Conservation (phyloP, 2,113 vertebrate genomes). For the Porphyrio hochstetteri region DNA sequence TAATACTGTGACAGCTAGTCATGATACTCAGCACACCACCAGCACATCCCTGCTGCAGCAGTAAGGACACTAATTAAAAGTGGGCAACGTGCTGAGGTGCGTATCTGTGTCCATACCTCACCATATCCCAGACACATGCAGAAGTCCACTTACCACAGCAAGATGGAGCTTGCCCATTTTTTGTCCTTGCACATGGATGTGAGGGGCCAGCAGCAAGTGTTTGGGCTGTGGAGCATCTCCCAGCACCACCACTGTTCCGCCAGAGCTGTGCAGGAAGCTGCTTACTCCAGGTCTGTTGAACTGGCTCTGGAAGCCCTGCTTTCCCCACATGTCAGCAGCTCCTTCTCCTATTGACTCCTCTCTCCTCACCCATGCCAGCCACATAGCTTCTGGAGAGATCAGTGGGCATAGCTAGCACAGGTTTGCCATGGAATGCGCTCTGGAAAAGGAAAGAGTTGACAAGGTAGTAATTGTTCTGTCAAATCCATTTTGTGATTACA, state of each 20-base stretch:
- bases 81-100: background rate
- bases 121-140: background rate
- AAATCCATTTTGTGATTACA: background rate
- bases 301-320: background rate
- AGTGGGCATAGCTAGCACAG: too few relatives aligned
- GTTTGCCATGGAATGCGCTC: accelerated
- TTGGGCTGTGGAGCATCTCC: background rate
- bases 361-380: background rate
- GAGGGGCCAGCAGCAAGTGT: background rate
- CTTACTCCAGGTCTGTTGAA: background rate
- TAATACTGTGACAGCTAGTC: background rate
- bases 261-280: background rate
- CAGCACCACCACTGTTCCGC: background rate
- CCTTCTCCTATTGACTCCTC: background rate
- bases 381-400: background rate
- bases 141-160: background rate
- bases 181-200: background rate
- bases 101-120: background rate
- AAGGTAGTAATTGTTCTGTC: background rate
- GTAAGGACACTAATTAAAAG: background rate
- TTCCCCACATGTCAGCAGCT: background rate
- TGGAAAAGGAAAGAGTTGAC: background rate
- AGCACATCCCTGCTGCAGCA: background rate
- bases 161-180: background rate
- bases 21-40: background rate